Evolutionary conservation across 1,140 invertebrate species (phyloP), one percentile per base, ranked within the genome.

Genomic region (Saxidomus purpurata): DNA sequence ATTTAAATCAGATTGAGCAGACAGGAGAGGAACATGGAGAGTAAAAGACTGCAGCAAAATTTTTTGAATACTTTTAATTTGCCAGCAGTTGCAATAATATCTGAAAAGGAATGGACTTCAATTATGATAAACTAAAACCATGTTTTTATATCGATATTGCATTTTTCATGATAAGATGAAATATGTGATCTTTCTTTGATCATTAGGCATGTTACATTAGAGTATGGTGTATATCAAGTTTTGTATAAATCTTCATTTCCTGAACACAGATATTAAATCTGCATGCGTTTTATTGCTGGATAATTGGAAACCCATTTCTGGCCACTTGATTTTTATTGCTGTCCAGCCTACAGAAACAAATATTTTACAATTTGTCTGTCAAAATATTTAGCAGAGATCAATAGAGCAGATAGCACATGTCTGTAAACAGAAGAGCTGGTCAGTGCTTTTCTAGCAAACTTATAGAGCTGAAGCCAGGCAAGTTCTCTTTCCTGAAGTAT

Each of bases 301-400:
- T 71, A 71, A 71, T 71, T 36, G 34, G 67, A 38, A 71, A 71
- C 15, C 67, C 31, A 71, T 71, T 71, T 71, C 67, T 71, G 34
- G 67, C 67, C 67, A 71, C 67, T 71, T 71, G 67, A 28, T 38
- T 40, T 71, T 71, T 71, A 71, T 71, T 71, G 67, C 67, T 38
- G 67, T 38, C 67, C 67, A 71, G 36, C 38, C 67, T 71, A 36
- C 34, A 71, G 67, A 38, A 71, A 71, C 67, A 71, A 38, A 71
- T 71, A 71, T 71, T 71, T 71, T 71, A 71, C 67, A 71, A 71
- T 71, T 71, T 71, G 67, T 38, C 67, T 71, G 67, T 71, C 67
- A 71, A 40, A 71, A 71, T 13, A 43, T 63, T 63, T 1, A 38
- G 25, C 15, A 38, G 34, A 4, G 34, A 38, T 71, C 59, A 63